Base-by-base conservation (phyloP, 1,140 invertebrate species). In the Campoletis sonorensis region DNA sequence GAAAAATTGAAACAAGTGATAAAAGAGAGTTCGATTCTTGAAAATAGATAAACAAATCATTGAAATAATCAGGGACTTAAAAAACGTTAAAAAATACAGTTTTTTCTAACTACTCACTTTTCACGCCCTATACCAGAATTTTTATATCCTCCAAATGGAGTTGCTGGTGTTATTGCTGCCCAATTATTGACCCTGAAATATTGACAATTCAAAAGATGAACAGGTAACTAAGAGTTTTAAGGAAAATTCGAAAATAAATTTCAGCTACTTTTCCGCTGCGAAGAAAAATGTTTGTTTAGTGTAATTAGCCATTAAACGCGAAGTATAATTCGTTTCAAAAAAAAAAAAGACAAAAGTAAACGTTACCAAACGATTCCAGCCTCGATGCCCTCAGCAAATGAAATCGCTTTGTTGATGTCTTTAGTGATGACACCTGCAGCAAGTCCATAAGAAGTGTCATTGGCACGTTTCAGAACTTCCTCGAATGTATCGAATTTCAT, bases 391-490 rank as follows among this genome's bases (percentile, higher is more conserved):
- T 96, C 94, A 45, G 95, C 94, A 88, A 96, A 97, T 79, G 92
- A 93, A 45, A 97, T 86, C 0, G 96, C 96, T 49, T 93, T 96
- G 86, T 97, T 95, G 16, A 98, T 92, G 89, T 98, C 94, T 64
- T 97, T 96, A 13, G 97, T 98, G 26, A 98, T 92, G 51, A 98
- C 94, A 3, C 96, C 97, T 76, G 97, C 96, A 10, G 96, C 97
- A 13, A 99, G 93, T 4, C 98, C 98, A 89, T 98, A 99, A 61
- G 93, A 93, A 2, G 97, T 97, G 84, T 96, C 94, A 88, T 99
- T 98, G 1, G 97, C 96, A 77, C 97, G 93, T 82, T 96, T 94
- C 40, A 99, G 95, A 0, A 97, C 95, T 90, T 99, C 98, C 0
- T 98, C 97, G 61, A 98, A 90, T 15, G 94, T 95, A 58, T 96